Evolutionary conservation across 2,113 vertebrate genomes (phyloP), one percentile per base, ranked within the genome.

Genomic region (Stigmatopora argus): DNA sequence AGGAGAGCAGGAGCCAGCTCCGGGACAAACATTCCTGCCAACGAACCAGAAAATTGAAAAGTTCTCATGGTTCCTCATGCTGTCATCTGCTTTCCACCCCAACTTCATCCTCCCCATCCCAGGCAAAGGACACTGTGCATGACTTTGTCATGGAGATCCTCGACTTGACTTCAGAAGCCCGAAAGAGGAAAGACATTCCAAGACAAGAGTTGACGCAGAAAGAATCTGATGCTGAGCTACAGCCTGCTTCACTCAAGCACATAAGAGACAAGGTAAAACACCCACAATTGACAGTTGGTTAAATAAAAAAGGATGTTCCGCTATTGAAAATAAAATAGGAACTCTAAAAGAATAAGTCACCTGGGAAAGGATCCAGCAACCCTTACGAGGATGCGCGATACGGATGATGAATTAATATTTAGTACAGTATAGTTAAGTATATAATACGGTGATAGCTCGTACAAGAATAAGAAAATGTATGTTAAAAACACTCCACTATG

Each of bases 81-180:
- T 83, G 85, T 82, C 90, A 78, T 48, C 78, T 3, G 3, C 38
- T 18, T 13, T 79, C 79, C 48, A 84, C 85, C 60, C 21, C 74
- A 9, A 13, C 47, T 6, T 60, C 55, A 3, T 62, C 0, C 35
- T 72, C 49, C 47, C 58, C 51, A 62, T 3, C 5, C 59, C 26
- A 90, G 84, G 79, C 81, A 83, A 77, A 91, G 23, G 92, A 96
- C 80, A 93, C 88, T 0, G 93, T 96, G 35, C 97, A 93, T 12
- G 80, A 92, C 79, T 98, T 99, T 85, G 96, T 98, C 31, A 96
- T 88, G 88, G 96, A 98, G 84, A 98, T 99, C 62, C 94, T 98
- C 48, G 96, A 93, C 78, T 91, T 98, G 94, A 89, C 96, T 62
- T 94, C 95, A 0, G 90, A 93, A 58, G 95, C 93, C 5, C 90